phyloP scores from a whole-genome alignment of 2,113 vertebrate species.

The Conger conger region DNA sequence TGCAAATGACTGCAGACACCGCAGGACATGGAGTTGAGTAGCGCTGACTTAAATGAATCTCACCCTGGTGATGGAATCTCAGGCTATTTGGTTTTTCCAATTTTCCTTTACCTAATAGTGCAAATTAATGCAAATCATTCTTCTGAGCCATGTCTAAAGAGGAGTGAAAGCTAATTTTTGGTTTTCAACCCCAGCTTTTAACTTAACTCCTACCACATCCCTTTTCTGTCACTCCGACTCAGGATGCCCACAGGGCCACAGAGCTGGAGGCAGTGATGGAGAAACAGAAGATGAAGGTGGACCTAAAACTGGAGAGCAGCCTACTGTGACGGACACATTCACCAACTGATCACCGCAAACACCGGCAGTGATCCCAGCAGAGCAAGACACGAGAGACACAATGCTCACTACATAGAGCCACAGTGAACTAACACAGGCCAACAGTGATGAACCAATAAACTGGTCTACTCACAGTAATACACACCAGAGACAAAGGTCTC shows the following conservation, averaged over 20 bases:
- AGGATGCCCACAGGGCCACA: constrained; percentile 66
- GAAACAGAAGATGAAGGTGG: constrained; percentile 85
- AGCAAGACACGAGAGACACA: no score
- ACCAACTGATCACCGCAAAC: not conserved
- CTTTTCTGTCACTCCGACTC: not conserved
- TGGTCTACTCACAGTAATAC: not conserved
- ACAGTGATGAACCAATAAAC: not conserved
- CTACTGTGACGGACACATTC: constrained; percentile 60
- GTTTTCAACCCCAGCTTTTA: not conserved
- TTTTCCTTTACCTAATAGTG: not conserved
- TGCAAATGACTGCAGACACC: no score
- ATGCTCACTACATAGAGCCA: not conserved
- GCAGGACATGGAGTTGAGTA: no score
- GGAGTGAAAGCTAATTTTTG: not conserved
- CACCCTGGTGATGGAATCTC: not conserved
- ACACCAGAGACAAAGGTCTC: not conserved
- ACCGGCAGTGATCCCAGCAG: not conserved
- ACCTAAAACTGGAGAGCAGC: constrained; percentile 69
- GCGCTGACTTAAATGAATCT: no score
- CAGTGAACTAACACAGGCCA: not conserved
- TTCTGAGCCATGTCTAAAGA: not conserved
- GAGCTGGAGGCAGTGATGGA: constrained; percentile 85
- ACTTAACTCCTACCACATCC: not conserved
- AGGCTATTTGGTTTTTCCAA: not conserved
- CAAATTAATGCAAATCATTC: not conserved